phyloP scores from a whole-genome alignment of 1,140 invertebrate genomes.

The Triops cancriformis region DNA sequence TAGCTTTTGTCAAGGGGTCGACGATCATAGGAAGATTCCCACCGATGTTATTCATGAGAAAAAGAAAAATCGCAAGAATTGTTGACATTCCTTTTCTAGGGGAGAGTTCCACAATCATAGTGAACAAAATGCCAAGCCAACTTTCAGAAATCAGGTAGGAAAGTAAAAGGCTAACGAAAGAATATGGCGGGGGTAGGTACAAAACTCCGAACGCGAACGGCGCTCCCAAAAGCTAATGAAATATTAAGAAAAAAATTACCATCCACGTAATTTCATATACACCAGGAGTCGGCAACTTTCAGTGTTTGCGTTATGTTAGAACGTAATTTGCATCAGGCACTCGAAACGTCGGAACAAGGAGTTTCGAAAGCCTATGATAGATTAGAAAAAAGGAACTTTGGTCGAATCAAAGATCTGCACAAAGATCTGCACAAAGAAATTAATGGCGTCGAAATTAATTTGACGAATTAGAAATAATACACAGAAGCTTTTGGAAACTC shows the following conservation, averaged over 20 bases:
- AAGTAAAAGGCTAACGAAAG: slow-evolving; percentile 73
- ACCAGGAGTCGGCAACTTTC: too few species aligned
- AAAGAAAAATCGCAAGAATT: slow-evolving; percentile 73
- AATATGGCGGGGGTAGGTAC: slow-evolving; percentile 67
- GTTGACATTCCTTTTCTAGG: slow-evolving; percentile 68
- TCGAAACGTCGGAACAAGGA: too few species aligned
- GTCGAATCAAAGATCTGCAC: too few species aligned
- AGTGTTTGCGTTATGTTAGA: too few species aligned
- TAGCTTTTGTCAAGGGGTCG: slow-evolving; percentile 66
- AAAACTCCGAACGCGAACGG: slow-evolving; percentile 82
- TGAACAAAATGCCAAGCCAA: slow-evolving; percentile 87
- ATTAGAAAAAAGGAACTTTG: too few species aligned
- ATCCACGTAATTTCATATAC: too few species aligned
- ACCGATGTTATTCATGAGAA: slow-evolving; percentile 79
- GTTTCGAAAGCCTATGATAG: too few species aligned
- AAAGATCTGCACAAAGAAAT: too few species aligned
- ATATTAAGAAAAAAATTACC: slow-evolving; percentile 25
- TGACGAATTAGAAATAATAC: too few species aligned
- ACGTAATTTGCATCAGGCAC: too few species aligned
- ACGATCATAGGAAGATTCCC: slow-evolving; percentile 82
- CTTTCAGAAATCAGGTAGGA: slow-evolving; percentile 84
- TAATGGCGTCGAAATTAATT: too few species aligned
- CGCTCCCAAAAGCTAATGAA: slow-evolving; percentile 66
- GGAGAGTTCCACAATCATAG: slow-evolving; percentile 77
- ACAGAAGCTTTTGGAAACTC: too few species aligned